phyloP scores from a whole-genome alignment of 2,888 invertebrate genomes.

The Calameuta idolon region DNA sequence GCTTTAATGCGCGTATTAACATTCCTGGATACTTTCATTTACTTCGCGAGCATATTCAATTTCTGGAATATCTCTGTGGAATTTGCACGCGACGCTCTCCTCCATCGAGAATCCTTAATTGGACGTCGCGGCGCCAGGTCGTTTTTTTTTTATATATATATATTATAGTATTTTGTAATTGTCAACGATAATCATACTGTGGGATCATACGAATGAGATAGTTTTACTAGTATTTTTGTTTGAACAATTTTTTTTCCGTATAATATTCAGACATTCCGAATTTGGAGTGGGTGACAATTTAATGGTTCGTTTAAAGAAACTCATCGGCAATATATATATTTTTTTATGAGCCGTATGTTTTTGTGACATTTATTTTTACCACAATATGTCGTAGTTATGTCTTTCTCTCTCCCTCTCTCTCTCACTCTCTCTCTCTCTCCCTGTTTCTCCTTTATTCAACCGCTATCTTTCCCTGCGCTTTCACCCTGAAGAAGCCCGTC shows the following conservation, averaged over 20 bases:
- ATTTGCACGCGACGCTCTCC: neutral
- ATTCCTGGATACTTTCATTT: neutral
- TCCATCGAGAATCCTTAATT: neutral
- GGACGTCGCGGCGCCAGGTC: neutral
- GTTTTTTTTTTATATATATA: neutral
- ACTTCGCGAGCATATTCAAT: neutral
- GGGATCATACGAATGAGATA: neutral
- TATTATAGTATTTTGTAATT: neutral
- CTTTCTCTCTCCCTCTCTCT: neutral
- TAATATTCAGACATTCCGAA: slow-evolving; percentile 48
- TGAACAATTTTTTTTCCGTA: slow-evolving; percentile 31
- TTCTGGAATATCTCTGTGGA: neutral
- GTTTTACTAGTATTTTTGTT: slow-evolving; percentile 27
- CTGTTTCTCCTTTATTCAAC: neutral
- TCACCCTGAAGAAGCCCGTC: neutral
- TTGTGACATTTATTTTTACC: slow-evolving; percentile 38
- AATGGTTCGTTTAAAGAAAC: slow-evolving; percentile 25
- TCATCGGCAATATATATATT: slow-evolving; percentile 36
- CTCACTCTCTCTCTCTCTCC: neutral
- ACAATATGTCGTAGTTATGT: slow-evolving; percentile 1
- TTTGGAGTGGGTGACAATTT: slow-evolving; percentile 30
- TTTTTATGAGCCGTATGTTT: slow-evolving; percentile 15
- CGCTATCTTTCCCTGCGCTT: slow-evolving; percentile 20
- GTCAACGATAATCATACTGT: neutral
- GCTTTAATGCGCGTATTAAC: neutral